These are phyloP conservation scores for Macroramphosus scolopax DNA, from an alignment of 2,797 vertebrate species.

Conservation along the genomic window DNA sequence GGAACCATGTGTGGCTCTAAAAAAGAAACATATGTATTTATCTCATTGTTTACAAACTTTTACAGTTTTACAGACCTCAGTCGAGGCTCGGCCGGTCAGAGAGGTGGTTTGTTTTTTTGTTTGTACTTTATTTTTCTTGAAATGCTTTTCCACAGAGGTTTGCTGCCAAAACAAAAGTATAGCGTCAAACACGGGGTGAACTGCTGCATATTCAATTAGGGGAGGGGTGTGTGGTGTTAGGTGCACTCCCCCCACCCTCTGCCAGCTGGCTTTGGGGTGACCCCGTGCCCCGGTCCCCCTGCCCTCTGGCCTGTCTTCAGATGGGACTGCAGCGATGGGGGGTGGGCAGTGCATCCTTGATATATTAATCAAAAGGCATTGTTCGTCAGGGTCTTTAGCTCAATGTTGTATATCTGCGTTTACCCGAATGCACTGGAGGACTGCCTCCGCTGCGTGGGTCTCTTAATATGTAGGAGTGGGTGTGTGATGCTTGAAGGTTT, in stretches of 20 bases:
- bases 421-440: constrained; percentile 64
- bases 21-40: constrained; percentile 93
- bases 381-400: constrained; percentile 64
- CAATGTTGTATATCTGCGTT: constrained; percentile 59
- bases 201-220: constrained; percentile 68
- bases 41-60: constrained; percentile 99
- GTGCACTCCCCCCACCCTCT: constrained; percentile 39
- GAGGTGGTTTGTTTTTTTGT: constrained; percentile 50
- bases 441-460: constrained; percentile 57
- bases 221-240: constrained; percentile 45
- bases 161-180: constrained; percentile 75
- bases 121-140: constrained; percentile 14
- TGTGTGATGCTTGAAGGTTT: constrained; percentile 37
- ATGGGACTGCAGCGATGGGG: constrained; percentile 46
- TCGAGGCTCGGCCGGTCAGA: constrained; percentile 84
- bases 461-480: constrained; percentile 47
- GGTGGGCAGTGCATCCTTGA: constrained; percentile 62
- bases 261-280: constrained; percentile 76
- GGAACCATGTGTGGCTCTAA: constrained; percentile 91
- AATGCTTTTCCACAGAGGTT: constrained; percentile 67
- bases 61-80: constrained; percentile 98
- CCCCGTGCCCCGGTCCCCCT: constrained; percentile 66
- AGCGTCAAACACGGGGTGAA: constrained; percentile 50
- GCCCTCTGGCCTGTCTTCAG: constrained; percentile 75
- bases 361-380: constrained; percentile 74